Conservation (phyloP, 2,888 invertebrate genomes). For the Mythimna albipuncta region DNA sequence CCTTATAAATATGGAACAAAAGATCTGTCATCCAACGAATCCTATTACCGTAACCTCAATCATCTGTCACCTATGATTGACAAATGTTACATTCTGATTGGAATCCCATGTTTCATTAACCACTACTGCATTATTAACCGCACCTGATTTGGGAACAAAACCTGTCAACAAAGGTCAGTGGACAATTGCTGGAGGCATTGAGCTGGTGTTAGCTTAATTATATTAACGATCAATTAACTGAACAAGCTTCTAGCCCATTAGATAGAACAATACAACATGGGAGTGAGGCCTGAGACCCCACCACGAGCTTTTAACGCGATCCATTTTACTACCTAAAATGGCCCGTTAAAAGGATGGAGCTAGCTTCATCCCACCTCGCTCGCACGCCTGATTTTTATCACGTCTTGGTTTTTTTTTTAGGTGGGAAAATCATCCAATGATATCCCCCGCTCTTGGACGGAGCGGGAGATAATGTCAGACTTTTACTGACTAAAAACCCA, state of each 20-base stretch:
- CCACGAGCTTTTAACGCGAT: too few relatives aligned
- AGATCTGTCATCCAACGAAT: neutral
- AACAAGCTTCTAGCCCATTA: constrained; percentile 45
- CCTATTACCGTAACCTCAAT: constrained; percentile 33
- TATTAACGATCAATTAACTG: constrained; percentile 59
- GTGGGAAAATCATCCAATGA: too few relatives aligned
- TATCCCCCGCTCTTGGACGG: too few relatives aligned
- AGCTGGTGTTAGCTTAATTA: constrained; percentile 50
- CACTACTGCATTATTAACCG: constrained; percentile 48
- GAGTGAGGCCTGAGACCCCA: constrained; percentile 7
- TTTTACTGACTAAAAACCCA: too few relatives aligned
- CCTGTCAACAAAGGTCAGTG: constrained; percentile 44
- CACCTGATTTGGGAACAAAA: constrained; percentile 55
- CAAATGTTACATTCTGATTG: constrained; percentile 41
- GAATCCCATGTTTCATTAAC: constrained; percentile 39
- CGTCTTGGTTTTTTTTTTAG: too few relatives aligned
- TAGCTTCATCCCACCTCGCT: too few relatives aligned
- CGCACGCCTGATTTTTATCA: too few relatives aligned
- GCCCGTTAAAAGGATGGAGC: too few relatives aligned
- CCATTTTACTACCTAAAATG: too few relatives aligned
- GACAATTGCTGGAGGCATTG: constrained; percentile 47
- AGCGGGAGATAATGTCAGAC: too few relatives aligned
- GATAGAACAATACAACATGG: constrained; percentile 18
- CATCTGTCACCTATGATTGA: constrained; percentile 30
- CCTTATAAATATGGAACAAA: constrained; percentile 4